Evolutionary conservation across 2,888 invertebrate species (phyloP).

Genomic region (Melieria picta): DNA sequence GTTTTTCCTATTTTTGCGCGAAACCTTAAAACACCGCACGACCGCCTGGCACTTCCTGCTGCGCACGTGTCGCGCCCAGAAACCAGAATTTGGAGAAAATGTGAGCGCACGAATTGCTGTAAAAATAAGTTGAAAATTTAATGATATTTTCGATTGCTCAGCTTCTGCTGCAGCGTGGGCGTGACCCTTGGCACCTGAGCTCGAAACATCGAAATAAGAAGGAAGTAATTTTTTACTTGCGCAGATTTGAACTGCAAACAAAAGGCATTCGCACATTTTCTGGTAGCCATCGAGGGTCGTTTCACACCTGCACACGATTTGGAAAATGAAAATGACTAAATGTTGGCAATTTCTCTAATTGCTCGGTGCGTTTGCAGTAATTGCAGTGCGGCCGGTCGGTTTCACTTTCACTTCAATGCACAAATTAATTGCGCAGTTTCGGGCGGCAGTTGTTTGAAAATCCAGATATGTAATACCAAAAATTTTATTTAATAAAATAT

Average conservation of each 20-base stretch:
- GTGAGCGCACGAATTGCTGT: conserved; percentile 2
- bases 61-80: conserved; percentile 32
- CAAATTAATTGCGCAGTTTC: too few relatives aligned
- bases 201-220: background rate
- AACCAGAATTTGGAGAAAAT: conserved; percentile 22
- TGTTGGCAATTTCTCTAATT: too few relatives aligned
- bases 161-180: background rate
- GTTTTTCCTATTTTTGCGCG: background rate
- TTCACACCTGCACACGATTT: too few relatives aligned
- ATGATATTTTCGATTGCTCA: background rate
- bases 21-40: conserved; percentile 16
- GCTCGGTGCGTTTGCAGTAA: too few relatives aligned
- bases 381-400: too few relatives aligned
- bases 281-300: too few relatives aligned
- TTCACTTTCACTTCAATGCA: too few relatives aligned
- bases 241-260: conserved; percentile 48
- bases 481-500: too few relatives aligned
- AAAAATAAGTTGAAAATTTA: conserved; percentile 20
- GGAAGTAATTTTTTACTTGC: conserved; percentile 39
- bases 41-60: conserved; percentile 32
- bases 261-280: conserved; percentile 19
- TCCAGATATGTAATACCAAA: too few relatives aligned
- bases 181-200: conserved; percentile 40
- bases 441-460: too few relatives aligned
- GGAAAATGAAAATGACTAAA: too few relatives aligned